Evolutionary conservation across 1,140 invertebrate genomes (phyloP), one percentile per base, ranked within the genome.

Genomic region (Leptinotarsa lineolata): DNA sequence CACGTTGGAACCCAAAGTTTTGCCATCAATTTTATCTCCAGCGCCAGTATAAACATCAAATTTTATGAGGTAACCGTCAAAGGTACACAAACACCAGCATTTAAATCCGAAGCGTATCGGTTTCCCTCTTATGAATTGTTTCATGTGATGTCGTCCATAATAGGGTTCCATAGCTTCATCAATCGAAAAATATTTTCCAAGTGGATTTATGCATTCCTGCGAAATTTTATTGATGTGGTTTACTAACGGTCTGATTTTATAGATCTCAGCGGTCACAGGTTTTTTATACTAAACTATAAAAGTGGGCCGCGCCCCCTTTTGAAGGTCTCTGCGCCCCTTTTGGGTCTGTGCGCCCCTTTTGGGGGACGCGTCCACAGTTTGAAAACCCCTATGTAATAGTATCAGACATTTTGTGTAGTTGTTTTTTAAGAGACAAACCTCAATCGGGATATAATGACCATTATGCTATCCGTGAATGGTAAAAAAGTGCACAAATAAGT

Each of bases 61-160:
- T 54, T 59, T 65, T 15, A 66, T 12, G 1, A 75, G 18, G 30
- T 80, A 79, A 6, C 72, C 77, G 5, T 59, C 8, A 13, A 48
- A 20, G 18, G 72, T 74, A 24, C 45, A 60, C 4, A 66, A 68
- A 3, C 68, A 71, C 77, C 79, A 78, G 44, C 72, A 58, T 64
- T 80, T 80, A 46, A 75, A 78, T 2, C 78, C 78, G 15, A 30
- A 79, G 20, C 76, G 39, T 20, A 79, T 77, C 12, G 77, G 77
- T 65, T 79, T 78, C 8, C 75, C 75, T 12, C 72, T 63, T 22
- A 80, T 81, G 68, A 76, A 78, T 63, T 81, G 75, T 72, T 80
- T 79, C 18, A 70, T 73, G 24, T 39, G 20, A 66, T 79, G 77
- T 18, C 68, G 46, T 11, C 78, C 77, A 72, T 71, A 78, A 58